Conservation (phyloP, 2,113 vertebrate genomes). For the Spea multiplicata region DNA sequence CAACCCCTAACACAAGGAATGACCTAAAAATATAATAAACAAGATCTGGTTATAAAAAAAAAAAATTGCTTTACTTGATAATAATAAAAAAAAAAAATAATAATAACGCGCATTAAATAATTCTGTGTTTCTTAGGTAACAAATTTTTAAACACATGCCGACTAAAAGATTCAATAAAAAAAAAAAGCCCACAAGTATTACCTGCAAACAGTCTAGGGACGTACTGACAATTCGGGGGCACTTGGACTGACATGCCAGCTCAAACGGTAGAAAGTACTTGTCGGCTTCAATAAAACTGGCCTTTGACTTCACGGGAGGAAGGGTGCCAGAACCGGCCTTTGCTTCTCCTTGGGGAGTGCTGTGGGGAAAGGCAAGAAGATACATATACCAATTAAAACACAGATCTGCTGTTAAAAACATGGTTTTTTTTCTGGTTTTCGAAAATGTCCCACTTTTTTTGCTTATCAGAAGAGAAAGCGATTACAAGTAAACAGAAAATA, state of each 20-base stretch:
- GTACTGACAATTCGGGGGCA: conserved; percentile 98
- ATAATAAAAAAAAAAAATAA: too few relatives aligned
- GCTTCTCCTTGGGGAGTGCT: conserved; percentile 89
- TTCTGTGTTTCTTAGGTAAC: too few relatives aligned
- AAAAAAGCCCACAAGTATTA: conserved; percentile 62
- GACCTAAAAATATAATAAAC: too few relatives aligned
- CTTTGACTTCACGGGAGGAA: conserved; percentile 98
- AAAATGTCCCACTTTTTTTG: too few relatives aligned
- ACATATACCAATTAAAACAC: conserved; percentile 5
- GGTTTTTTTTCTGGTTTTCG: background rate
- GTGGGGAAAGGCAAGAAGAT: conserved; percentile 33
- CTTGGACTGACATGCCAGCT: conserved; percentile 96
- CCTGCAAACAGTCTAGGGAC: conserved; percentile 98
- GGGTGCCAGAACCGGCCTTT: conserved; percentile 91
- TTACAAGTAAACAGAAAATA: too few relatives aligned
- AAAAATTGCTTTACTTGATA: too few relatives aligned
- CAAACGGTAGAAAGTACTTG: conserved; percentile 98
- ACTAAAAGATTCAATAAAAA: too few relatives aligned
- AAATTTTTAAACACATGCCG: too few relatives aligned
- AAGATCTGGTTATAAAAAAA: too few relatives aligned
- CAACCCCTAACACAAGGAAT: too few relatives aligned
- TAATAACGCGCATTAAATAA: too few relatives aligned
- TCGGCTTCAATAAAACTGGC: conserved; percentile 93
- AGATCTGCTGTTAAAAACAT: background rate
- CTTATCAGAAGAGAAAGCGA: too few relatives aligned